Base-by-base conservation (phyloP, 2,888 invertebrate species). In the Folsomia candida region DNA sequence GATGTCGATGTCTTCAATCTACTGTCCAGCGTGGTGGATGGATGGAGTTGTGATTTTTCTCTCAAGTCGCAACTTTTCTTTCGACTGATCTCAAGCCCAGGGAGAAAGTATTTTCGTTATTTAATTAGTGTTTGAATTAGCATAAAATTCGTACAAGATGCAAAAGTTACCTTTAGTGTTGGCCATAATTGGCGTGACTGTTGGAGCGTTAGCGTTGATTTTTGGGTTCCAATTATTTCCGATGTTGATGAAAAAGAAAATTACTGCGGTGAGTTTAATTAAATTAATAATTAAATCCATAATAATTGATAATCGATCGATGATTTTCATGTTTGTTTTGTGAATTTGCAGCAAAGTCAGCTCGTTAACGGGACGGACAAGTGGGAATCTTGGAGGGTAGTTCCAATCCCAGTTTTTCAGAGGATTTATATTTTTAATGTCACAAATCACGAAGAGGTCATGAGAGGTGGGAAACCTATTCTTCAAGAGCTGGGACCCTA, bases 401-500 rank as follows among this genome's bases (percentile, higher is more conserved):
- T 73, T 27, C 76, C 76, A 3, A 66, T 76, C 1, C 70, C 70
- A 1, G 60, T 78, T 18, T 73, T 70, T 54, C 68, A 75, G 54
- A 72, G 66, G 26, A 62, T 78, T 22, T 69, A 73, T 37, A 51
- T 78, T 51, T 76, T 77, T 54, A 74, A 73, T 54, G 71, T 76
- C 11, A 73, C 74, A 1, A 77, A 76, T 62, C 69, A 73, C 1
- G 24, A 68, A 1, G 73, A 75, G 18, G 73, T 76, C 14, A 14
- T 9, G 9, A 59, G 71, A 47, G 78, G 78, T 11, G 68, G 27
- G n/a, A 76, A 71, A 28, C 75, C 75, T 22, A 64, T 70, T 51
- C 68, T 76, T 18, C 69, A 75, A 51, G 73, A 78, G 70, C 47
- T 72, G 18, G 77, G 77, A 11, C 77, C 77, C 51, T 75, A 74